Percentiles rank a stretch among this genome's conserved stretches.
Evolutionary conservation across 2,113 vertebrate genomes (phyloP).

Genomic region (Misgurnus anguillicaudatus): DNA sequence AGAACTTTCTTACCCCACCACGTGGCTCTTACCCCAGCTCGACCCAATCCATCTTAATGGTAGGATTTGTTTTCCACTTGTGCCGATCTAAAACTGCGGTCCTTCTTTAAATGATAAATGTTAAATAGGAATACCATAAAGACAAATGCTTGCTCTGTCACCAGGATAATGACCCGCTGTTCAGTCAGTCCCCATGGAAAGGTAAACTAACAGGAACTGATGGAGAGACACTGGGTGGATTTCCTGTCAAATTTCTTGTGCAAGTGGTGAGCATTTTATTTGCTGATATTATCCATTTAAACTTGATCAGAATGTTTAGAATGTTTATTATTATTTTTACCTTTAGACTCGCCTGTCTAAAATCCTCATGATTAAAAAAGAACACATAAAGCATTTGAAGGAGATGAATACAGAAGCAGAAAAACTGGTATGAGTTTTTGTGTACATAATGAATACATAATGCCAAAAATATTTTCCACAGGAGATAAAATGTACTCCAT

Average conservation of each 20-base stretch:
- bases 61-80: constrained; percentile 57
- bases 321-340: too few relatives aligned
- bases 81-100: neutral
- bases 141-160: neutral
- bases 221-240: constrained; percentile 92
- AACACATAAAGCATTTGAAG: constrained; percentile 94
- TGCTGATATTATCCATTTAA: constrained; percentile 11
- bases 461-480: too few relatives aligned
- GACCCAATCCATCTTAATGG: constrained; percentile 86
- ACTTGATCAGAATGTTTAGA: constrained; percentile 48
- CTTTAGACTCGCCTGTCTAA: constrained; percentile 92
- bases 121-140: neutral
- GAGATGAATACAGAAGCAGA: constrained; percentile 99
- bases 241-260: constrained; percentile 97
- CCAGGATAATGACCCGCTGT: constrained; percentile 91
- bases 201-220: constrained; percentile 88
- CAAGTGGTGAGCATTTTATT: constrained; percentile 88
- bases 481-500: too few relatives aligned
- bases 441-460: constrained; percentile 56
- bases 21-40: constrained; percentile 82
- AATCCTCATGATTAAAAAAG: constrained; percentile 99
- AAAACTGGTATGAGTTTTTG: constrained; percentile 84
- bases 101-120: neutral
- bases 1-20: constrained; percentile 87
- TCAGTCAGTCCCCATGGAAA: constrained; percentile 92